A percentile compares a stretch with the other conserved stretches of the same genome.
Evolutionary conservation across 1,140 invertebrate species (phyloP).

Genomic region (Macrotrachela quadricornifera): DNA sequence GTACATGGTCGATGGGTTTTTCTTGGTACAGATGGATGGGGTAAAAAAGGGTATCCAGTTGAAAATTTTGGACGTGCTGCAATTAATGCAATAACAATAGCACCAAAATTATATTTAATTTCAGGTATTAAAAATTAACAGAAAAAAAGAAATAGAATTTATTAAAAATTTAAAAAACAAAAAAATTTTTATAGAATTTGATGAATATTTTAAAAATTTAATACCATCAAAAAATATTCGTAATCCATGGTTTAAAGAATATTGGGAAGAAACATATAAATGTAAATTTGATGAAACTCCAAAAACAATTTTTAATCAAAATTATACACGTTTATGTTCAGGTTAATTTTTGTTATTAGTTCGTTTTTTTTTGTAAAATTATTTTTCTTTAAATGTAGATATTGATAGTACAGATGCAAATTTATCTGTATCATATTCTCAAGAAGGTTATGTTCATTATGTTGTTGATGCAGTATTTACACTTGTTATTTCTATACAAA

Average conservation of each 20-base stretch:
- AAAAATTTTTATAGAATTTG: slow-evolving; percentile 41
- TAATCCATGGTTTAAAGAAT: slow-evolving; percentile 50
- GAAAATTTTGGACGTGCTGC: slow-evolving; percentile 47
- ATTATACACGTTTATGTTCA: no score
- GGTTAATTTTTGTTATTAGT: no score
- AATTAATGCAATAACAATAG: slow-evolving; percentile 52
- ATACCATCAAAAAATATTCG: slow-evolving; percentile 14
- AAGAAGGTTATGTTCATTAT: slow-evolving; percentile 61
- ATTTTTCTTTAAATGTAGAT: no score
- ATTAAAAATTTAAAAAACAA: slow-evolving; percentile 21
- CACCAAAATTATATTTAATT: slow-evolving; percentile 32
- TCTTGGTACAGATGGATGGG: slow-evolving; percentile 55
- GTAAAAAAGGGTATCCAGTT: slow-evolving; percentile 46
- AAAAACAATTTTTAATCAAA: no score
- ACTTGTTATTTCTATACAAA: slow-evolving; percentile 49
- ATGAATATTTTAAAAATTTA: slow-evolving; percentile 30
- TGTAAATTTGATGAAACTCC: slow-evolving; percentile 33
- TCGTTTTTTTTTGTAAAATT: no score
- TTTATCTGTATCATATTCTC: slow-evolving; percentile 14
- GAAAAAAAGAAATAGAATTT: no score
- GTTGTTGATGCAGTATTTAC: slow-evolving; percentile 62
- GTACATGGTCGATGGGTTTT: slow-evolving; percentile 36
- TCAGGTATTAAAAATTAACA: no score
- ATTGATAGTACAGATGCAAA: no score
- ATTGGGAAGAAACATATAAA: slow-evolving; percentile 51